phyloP scores from a whole-genome alignment of 2,888 invertebrate species.

The Lasioglossum oenotherae region DNA sequence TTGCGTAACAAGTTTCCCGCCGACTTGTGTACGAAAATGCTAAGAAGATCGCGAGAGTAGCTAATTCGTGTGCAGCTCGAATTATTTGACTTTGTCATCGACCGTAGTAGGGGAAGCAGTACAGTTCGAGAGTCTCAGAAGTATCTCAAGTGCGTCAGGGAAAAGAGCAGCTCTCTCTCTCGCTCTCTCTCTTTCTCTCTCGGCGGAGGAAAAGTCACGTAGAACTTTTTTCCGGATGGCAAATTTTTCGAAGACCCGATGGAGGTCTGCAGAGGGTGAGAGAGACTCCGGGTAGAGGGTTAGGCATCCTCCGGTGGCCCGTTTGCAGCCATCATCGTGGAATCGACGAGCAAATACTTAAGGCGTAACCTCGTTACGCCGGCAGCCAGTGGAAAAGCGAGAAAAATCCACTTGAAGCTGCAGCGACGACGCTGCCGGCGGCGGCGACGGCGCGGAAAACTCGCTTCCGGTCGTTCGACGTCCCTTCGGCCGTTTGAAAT shows the following conservation, averaged over 20 bases:
- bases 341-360: constrained; percentile 79
- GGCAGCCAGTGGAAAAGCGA: constrained; percentile 70
- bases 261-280: constrained; percentile 32
- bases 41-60: neutral
- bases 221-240: constrained; percentile 60
- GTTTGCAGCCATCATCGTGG: constrained; percentile 61
- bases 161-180: neutral
- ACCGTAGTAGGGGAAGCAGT: neutral
- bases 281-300: constrained; percentile 16
- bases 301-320: neutral
- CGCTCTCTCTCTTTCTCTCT: neutral
- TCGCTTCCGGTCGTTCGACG: constrained; percentile 78
- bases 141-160: neutral
- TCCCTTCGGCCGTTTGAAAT: constrained; percentile 65
- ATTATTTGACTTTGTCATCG: neutral
- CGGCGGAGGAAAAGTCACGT: constrained; percentile 63
- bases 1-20: neutral
- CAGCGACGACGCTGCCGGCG: constrained; percentile 66
- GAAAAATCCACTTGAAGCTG: constrained; percentile 66
- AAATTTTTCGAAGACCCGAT: constrained; percentile 65
- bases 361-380: constrained; percentile 79
- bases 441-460: constrained; percentile 78
- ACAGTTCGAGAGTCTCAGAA: neutral
- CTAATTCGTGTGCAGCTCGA: neutral
- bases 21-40: neutral